Evolutionary conservation across 2,113 vertebrate genomes (phyloP), one percentile per base, ranked within the genome.

Genomic region (Thomomys bottae): DNA sequence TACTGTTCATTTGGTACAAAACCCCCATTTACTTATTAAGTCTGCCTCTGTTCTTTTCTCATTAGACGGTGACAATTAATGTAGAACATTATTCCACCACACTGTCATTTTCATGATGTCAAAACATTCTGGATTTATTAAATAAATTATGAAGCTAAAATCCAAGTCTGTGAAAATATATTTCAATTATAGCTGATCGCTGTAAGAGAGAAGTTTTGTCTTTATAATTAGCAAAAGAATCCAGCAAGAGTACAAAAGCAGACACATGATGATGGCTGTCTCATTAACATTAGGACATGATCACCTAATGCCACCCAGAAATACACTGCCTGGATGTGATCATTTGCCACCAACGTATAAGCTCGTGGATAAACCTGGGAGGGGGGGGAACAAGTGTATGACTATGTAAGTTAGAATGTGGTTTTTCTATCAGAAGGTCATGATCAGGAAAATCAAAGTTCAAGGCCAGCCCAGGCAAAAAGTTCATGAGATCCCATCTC

Each of bases 11-110:
- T 92, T 95, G 86, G 38, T 93, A 73, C 30, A 78, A 94, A 94
- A 93, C 45, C 49, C 12, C 71, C 80, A 88, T 64, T 93, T 88
- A 90, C 88, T 77, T 75, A 72, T 89, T 94, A 87, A 94, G 45
- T 73, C 76, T 90, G 40, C 67, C 85, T 96, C 83, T 95, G 84
- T 95, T 96, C 95, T 94, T 94, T 95, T 93, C 92, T 96, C 86
- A 96, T 96, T 96, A 96, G 86, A 86, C 77, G 12, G 72, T 84
- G 84, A 95, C 95, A 96, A 96, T 95, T 96, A 96, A 93, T 89
- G 72, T 84, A 92, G 87, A 95, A 87, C 94, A 95, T 94, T 93
- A 94, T 96, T 93, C 90, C 59, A 90, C 90, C 86, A 95, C 92
- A 93, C 49, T 95, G 92, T 94, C 94, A 95, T 95, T 96, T 96